phyloP scores from a whole-genome alignment of 2,797 vertebrate genomes.

The Sebastolobus altivelis region DNA sequence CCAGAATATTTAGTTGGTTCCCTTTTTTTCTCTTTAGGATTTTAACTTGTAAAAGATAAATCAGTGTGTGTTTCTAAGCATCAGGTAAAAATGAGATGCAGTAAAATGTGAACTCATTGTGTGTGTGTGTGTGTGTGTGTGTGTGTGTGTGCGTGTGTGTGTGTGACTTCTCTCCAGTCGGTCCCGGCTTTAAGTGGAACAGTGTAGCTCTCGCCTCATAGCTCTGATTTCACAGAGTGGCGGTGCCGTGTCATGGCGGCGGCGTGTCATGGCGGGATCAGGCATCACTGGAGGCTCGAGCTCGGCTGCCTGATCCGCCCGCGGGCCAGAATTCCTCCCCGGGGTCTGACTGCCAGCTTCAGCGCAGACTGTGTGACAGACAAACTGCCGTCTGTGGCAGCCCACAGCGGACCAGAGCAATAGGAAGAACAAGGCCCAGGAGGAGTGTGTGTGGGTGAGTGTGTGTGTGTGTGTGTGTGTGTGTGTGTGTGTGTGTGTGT shows the following conservation, averaged over 20 bases:
- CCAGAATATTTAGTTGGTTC: neutral
- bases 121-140: slow-evolving; percentile 5
- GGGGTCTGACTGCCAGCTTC: slow-evolving; percentile 63
- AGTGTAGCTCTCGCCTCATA: slow-evolving; percentile 49
- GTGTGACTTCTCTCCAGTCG: neutral
- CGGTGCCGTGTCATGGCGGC: slow-evolving; percentile 15
- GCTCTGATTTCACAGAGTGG: slow-evolving; percentile 61
- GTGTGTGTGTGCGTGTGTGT: slow-evolving; percentile 6
- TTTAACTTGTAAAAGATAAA: neutral
- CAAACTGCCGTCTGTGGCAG: slow-evolving; percentile 56
- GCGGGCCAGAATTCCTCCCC: slow-evolving; percentile 49
- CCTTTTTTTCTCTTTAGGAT: neutral
- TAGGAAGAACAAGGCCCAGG: slow-evolving; percentile 30
- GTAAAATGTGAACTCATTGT: neutral
- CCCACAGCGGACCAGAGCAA: slow-evolving; percentile 40
- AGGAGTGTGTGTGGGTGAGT: slow-evolving; percentile 21
- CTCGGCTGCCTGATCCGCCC: slow-evolving; percentile 49
- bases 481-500: slow-evolving; percentile 15
- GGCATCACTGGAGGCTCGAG: slow-evolving; percentile 54
- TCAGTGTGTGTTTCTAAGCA: neutral
- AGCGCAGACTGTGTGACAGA: slow-evolving; percentile 69
- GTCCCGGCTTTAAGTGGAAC: slow-evolving; percentile 38
- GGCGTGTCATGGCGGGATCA: slow-evolving; percentile 51
- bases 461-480: slow-evolving; percentile 20
- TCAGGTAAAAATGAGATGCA: neutral